phyloP scores from a whole-genome alignment of 2,888 invertebrate genomes.

The Parnassius orleans region DNA sequence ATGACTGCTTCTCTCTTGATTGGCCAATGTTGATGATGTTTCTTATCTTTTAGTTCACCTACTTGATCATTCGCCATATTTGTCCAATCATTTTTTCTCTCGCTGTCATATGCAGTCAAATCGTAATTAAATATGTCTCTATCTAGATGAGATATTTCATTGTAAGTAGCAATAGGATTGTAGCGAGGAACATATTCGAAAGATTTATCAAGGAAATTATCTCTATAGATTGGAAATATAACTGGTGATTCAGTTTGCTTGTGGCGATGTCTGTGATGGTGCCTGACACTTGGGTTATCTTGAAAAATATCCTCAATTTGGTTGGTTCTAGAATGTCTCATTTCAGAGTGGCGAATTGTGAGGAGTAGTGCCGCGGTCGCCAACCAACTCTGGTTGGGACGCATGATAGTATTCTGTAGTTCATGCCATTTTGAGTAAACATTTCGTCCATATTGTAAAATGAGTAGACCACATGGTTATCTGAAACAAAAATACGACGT shows the following conservation, averaged over 20 bases:
- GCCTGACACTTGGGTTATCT: slow-evolving; percentile 44
- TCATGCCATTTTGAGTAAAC: slow-evolving; percentile 60
- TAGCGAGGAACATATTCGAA: slow-evolving; percentile 36
- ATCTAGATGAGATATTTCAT: slow-evolving; percentile 46
- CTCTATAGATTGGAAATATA: slow-evolving; percentile 25
- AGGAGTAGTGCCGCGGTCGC: slow-evolving; percentile 57
- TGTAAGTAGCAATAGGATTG: slow-evolving; percentile 43
- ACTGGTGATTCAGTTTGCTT: slow-evolving; percentile 44
- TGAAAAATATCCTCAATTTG: slow-evolving; percentile 37
- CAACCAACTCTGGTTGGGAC: slow-evolving; percentile 61
- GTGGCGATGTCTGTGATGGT: slow-evolving; percentile 66
- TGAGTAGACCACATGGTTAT: slow-evolving; percentile 51
- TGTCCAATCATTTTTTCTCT: slow-evolving; percentile 56
- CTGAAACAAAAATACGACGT: slow-evolving; percentile 52
- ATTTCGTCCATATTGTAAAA: slow-evolving; percentile 52
- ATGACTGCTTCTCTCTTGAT: slow-evolving; percentile 90
- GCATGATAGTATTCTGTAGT: slow-evolving; percentile 56
- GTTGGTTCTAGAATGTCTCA: slow-evolving; percentile 48
- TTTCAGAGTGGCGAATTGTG: slow-evolving; percentile 54
- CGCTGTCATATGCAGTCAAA: slow-evolving; percentile 40
- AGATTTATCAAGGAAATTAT: slow-evolving; percentile 40
- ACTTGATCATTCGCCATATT: slow-evolving; percentile 59
- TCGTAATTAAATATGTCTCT: slow-evolving; percentile 43
- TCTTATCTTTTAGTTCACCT: slow-evolving; percentile 32
- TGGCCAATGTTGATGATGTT: slow-evolving; percentile 82